Evolutionary conservation across 2,888 invertebrate genomes (phyloP).

Genomic region (Carcina quercana): DNA sequence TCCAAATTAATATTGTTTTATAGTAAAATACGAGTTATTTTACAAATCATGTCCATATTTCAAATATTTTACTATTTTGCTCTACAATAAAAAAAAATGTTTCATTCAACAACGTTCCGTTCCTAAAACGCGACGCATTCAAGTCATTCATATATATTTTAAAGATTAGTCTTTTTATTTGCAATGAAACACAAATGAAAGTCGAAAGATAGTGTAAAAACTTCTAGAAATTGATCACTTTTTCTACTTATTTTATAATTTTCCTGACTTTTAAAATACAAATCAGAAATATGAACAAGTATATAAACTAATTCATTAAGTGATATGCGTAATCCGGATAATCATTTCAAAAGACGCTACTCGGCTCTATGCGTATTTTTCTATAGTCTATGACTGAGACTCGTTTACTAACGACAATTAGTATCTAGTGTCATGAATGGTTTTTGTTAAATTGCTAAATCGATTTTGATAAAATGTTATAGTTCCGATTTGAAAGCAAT

Average conservation of each 20-base stretch:
- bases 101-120: slow-evolving; percentile 67
- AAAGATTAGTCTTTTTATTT: no score
- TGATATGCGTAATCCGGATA: slow-evolving; percentile 32
- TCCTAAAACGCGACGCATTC: slow-evolving; percentile 25
- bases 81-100: slow-evolving; percentile 65
- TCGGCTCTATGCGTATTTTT: slow-evolving; percentile 23
- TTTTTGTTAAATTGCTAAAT: no score
- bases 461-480: no score
- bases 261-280: no score
- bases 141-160: not conserved
- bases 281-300: no score
- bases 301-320: slow-evolving; percentile 14
- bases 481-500: no score
- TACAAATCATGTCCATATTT: slow-evolving; percentile 64
- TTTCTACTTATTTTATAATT: no score
- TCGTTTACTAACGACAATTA: slow-evolving; percentile 1
- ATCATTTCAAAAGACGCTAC: slow-evolving; percentile 32
- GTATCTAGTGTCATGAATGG: not conserved
- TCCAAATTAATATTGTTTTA: slow-evolving; percentile 40
- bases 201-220: no score
- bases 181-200: no score
- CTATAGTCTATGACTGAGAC: slow-evolving; percentile 16
- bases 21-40: slow-evolving; percentile 51
- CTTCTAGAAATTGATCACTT: no score
- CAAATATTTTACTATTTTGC: slow-evolving; percentile 63